Conservation (phyloP, 2,113 vertebrate genomes). For the Indicator maculatus region DNA sequence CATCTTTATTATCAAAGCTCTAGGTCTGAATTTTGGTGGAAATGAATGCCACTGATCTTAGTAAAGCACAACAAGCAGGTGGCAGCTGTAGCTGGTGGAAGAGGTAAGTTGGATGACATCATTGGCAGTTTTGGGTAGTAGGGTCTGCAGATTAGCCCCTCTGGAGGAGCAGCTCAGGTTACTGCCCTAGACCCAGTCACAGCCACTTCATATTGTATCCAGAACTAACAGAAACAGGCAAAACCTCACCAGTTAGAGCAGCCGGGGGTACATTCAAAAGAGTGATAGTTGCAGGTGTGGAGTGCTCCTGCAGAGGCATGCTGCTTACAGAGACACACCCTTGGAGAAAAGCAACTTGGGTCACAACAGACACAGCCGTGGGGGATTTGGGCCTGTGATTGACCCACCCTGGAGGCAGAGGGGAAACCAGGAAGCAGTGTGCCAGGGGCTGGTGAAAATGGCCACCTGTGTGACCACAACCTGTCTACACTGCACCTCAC, state of each 20-base stretch:
- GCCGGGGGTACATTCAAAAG: neutral
- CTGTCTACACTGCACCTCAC: neutral
- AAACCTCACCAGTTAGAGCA: neutral
- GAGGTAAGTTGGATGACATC: neutral
- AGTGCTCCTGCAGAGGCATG: neutral
- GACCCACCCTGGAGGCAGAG: neutral
- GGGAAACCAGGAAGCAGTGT: neutral
- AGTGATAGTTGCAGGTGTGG: neutral
- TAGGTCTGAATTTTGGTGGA: neutral
- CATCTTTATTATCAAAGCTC: neutral
- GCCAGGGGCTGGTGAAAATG: neutral
- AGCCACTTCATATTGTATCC: neutral
- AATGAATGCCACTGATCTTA: neutral
- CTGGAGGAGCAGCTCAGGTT: neutral
- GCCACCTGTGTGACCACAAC: fast-evolving
- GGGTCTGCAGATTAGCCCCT: neutral
- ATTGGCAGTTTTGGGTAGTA: neutral
- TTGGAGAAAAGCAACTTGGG: neutral
- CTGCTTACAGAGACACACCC: neutral
- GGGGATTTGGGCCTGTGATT: neutral
- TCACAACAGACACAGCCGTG: neutral
- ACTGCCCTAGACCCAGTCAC: too few relatives aligned
- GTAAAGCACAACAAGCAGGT: neutral
- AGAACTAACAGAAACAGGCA: neutral
- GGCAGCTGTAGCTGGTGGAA: neutral